Evolutionary conservation across 2,113 vertebrate genomes (phyloP), one percentile per base, ranked within the genome.

Genomic region (Heterotis niloticus): DNA sequence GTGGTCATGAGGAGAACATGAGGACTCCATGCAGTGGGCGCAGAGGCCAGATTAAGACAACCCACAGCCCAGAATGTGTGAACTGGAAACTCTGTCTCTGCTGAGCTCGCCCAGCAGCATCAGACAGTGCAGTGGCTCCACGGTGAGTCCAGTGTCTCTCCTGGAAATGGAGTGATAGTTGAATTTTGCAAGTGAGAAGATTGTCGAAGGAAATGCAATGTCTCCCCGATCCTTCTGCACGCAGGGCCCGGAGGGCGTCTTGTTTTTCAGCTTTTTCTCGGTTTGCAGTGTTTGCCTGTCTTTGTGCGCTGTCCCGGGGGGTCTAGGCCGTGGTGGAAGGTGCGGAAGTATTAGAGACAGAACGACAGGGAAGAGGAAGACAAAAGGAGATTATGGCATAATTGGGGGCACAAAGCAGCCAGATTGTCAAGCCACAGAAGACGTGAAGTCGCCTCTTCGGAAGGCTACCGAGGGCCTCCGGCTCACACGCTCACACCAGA

Each of bases 401-500:
- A 98, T 99, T 98, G 96, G 96, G 93, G 94, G 94, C 93, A 94
- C 95, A 96, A 97, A 98, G 95, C 94, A 90, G 92, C 93, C 91
- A 91, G 96, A 96, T 98, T 96, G 97, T 97, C 95, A 96, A 98
- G 96, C 96, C 97, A 96, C 96, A 96, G 96, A 94, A 94, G 95
- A 95, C 93, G 94, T 91, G 92, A 95, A 91, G 91, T 92, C 91
- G 88, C 75, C 89, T 93, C 92, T 95, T 96, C 97, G 97, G 97
- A 94, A 95, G 93, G 92, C 91, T 93, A 90, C 95, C 93, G 92
- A 94, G 94, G 90, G 89, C 88, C 92, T 94, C 89, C 90, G 92
- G 91, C 89, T 91, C 93, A 90, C 91, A 91, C 91, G 85, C 91
- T 81, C 85, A 89, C 92, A 93, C 93, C 92, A 91, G 87, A 86